These are phyloP conservation scores for Drosophila picticornis DNA, from an alignment of 2,888 invertebrate genomes.

Conservation along the genomic window DNA sequence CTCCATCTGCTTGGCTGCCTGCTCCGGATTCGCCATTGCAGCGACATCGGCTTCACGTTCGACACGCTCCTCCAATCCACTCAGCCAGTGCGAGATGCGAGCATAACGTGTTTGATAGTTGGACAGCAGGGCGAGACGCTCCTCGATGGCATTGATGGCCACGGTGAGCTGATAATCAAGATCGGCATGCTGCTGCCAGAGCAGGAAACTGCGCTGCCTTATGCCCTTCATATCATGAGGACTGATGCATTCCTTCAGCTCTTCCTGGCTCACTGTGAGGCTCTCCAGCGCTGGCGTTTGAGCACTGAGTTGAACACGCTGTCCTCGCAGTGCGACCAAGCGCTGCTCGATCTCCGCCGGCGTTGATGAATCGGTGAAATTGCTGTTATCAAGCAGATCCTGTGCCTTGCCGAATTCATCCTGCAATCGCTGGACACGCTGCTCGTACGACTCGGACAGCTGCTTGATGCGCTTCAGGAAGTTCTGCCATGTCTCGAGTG, in stretches of 20 bases:
- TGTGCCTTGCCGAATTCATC: slow-evolving; percentile 89
- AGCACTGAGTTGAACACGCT: slow-evolving; percentile 86
- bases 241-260: slow-evolving; percentile 93
- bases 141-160: slow-evolving; percentile 90
- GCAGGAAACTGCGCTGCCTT: slow-evolving; percentile 91
- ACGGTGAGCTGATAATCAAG: slow-evolving; percentile 91
- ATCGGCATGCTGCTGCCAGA: slow-evolving; percentile 93
- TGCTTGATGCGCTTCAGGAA: slow-evolving; percentile 90
- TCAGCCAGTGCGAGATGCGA: slow-evolving; percentile 90
- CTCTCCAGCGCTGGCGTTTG: slow-evolving; percentile 88
- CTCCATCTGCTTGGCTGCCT: slow-evolving; percentile 89
- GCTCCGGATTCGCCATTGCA: slow-evolving; percentile 89
- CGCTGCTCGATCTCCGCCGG: slow-evolving; percentile 88
- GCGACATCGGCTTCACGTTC: slow-evolving; percentile 87
- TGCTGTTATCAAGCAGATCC: slow-evolving; percentile 87
- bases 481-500: slow-evolving; percentile 92
- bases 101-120: slow-evolving; percentile 89
- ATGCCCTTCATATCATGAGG: slow-evolving; percentile 93
- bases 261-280: slow-evolving; percentile 91
- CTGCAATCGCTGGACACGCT: slow-evolving; percentile 87
- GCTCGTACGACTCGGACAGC: slow-evolving; percentile 88
- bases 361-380: slow-evolving; percentile 85
- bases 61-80: slow-evolving; percentile 89
- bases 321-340: slow-evolving; percentile 88
- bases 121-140: slow-evolving; percentile 89